Percentiles rank a stretch among this genome's conserved stretches.
These are phyloP conservation scores for Prionace glauca DNA, from an alignment of 2,797 vertebrate species.

Conservation along the genomic window DNA sequence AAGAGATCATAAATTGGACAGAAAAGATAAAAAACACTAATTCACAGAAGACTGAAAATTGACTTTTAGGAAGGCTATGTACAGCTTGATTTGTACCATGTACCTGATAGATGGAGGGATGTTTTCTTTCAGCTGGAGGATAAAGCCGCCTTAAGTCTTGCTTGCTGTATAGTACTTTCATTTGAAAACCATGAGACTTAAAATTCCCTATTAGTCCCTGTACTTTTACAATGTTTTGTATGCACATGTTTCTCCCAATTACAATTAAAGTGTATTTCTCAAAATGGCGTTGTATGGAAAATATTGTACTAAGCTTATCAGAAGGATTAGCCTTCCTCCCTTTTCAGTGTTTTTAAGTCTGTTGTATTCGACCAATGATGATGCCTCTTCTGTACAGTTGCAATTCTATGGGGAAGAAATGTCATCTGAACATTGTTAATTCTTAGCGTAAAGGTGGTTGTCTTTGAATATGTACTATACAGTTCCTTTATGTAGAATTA, in stretches of 20 bases:
- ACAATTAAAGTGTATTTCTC: constrained; percentile 64
- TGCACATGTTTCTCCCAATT: constrained; percentile 58
- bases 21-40: constrained; percentile 92
- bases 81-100: constrained; percentile 9
- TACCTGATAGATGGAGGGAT: constrained; percentile 54
- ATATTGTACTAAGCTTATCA: constrained; percentile 32
- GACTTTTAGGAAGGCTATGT: constrained; percentile 32
- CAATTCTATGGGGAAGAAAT: constrained; percentile 23
- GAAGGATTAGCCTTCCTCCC: constrained; percentile 34
- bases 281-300: constrained; percentile 44
- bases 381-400: constrained; percentile 28
- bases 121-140: constrained; percentile 57
- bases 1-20: constrained; percentile 93
- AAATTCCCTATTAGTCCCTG: constrained; percentile 62
- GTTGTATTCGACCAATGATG: constrained; percentile 36
- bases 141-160: constrained; percentile 71
- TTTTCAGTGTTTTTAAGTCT: constrained; percentile 36
- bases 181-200: constrained; percentile 57
- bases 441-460: constrained; percentile 35
- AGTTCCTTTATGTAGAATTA: constrained; percentile 65
- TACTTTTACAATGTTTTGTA: constrained; percentile 71
- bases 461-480: constrained; percentile 58
- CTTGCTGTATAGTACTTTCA: constrained; percentile 67
- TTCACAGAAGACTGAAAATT: constrained; percentile 53
- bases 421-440: constrained; percentile 30